phyloP scores from a whole-genome alignment of 2,797 vertebrate genomes.

The Enteromius unitaeniatus region DNA sequence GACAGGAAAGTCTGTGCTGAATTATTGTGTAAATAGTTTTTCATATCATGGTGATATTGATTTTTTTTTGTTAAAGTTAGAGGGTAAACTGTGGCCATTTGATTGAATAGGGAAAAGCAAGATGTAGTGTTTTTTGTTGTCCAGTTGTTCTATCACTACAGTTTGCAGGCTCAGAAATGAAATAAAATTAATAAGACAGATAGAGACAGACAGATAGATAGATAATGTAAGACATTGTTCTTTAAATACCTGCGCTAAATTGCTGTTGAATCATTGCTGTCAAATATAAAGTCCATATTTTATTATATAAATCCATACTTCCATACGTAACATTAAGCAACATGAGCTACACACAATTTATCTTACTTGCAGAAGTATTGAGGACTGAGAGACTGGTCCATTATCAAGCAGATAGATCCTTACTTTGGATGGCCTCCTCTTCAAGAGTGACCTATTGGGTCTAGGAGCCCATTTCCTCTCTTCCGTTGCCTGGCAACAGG shows the following conservation, averaged over 20 bases:
- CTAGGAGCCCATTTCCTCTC: slow-evolving; percentile 59
- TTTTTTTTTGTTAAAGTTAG: neutral
- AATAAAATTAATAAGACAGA: neutral
- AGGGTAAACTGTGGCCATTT: slow-evolving; percentile 30
- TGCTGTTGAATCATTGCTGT: neutral
- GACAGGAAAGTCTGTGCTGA: slow-evolving; percentile 1
- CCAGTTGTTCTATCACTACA: slow-evolving; percentile 39
- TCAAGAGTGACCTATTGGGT: slow-evolving; percentile 63
- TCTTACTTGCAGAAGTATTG: slow-evolving; percentile 42
- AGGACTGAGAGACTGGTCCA: slow-evolving; percentile 40
- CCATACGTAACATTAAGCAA: neutral
- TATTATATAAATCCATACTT: neutral
- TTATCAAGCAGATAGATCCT: slow-evolving; percentile 62
- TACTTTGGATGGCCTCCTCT: slow-evolving; percentile 59
- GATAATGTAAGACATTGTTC: neutral
- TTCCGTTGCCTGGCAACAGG: slow-evolving; percentile 65
- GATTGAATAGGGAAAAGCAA: neutral
- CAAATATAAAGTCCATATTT: neutral
- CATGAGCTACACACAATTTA: slow-evolving; percentile 31
- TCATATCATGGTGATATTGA: slow-evolving; percentile 34
- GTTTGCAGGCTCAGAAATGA: neutral
- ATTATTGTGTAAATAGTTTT: slow-evolving; percentile 10
- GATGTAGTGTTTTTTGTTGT: slow-evolving; percentile 12
- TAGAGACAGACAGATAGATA: neutral
- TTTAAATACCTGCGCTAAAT: neutral